Conservation (phyloP, 1,140 invertebrate species). For the Macrostomum lignano region DNA sequence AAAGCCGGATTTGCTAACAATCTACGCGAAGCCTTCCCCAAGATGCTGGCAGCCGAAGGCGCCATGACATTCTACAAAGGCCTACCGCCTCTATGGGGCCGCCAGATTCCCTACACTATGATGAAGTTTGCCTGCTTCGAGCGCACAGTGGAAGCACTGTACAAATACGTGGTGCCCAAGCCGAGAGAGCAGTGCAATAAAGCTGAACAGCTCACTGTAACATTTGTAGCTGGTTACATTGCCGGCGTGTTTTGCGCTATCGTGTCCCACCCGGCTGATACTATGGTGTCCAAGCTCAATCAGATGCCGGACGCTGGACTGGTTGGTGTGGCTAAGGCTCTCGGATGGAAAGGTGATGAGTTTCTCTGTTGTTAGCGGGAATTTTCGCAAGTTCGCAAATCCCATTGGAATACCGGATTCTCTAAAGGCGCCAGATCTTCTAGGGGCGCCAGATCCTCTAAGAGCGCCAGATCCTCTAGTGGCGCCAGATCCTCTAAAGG, state of each 20-base stretch:
- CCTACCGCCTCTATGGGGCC: slow-evolving; percentile 73
- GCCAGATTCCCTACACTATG: slow-evolving; percentile 99
- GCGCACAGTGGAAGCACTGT: slow-evolving; percentile 72
- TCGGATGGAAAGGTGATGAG: slow-evolving; percentile 29
- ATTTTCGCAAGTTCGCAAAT: no score
- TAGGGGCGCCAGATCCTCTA: no score
- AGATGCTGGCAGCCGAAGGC: slow-evolving; percentile 37
- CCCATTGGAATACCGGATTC: no score
- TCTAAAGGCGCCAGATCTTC: no score
- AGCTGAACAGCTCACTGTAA: slow-evolving; percentile 69
- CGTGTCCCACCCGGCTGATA: slow-evolving; percentile 94
- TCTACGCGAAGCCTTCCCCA: slow-evolving; percentile 57
- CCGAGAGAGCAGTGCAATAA: slow-evolving; percentile 66
- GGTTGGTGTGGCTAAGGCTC: slow-evolving; percentile 38
- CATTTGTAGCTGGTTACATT: slow-evolving; percentile 37
- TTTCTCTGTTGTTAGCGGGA: neutral
- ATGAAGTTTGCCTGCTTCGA: slow-evolving; percentile 99
- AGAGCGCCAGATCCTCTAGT: no score
- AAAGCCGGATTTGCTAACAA: slow-evolving; percentile 67
- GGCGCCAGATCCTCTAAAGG: no score
- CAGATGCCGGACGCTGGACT: slow-evolving; percentile 57
- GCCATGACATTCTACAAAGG: slow-evolving; percentile 54
- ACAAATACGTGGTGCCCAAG: slow-evolving; percentile 60
- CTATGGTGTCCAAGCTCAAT: slow-evolving; percentile 90
- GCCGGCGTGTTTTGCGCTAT: slow-evolving; percentile 95